Percentiles rank a stretch among this genome's conserved stretches.
phyloP scores from a whole-genome alignment of 2,113 vertebrate species.

The Sapajus apella region DNA sequence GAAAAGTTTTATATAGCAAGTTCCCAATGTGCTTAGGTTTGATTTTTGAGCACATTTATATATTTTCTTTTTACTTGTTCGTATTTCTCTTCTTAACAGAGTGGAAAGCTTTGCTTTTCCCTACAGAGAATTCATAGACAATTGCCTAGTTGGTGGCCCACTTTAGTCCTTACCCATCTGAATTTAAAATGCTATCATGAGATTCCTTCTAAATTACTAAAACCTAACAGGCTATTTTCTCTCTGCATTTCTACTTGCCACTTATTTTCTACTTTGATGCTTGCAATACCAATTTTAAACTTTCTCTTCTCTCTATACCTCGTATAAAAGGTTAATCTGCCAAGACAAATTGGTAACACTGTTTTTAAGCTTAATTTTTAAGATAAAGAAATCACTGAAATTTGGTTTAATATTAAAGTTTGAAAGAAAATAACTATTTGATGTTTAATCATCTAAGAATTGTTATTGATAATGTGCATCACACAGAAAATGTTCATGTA shows the following conservation, averaged over 20 bases:
- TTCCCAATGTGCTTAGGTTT: not conserved
- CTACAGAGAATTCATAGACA: not conserved
- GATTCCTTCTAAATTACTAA: constrained; percentile 40
- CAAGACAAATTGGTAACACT: not conserved
- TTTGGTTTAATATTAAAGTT: constrained; percentile 23
- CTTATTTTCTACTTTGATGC: not conserved
- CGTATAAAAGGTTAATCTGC: not conserved
- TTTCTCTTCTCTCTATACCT: not conserved
- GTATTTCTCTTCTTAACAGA: constrained; percentile 30
- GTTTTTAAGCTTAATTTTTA: not conserved
- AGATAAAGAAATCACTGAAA: not conserved
- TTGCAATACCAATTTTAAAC: not conserved
- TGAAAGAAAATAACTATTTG: not conserved
- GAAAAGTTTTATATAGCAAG: not conserved
- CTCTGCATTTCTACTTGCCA: not conserved
- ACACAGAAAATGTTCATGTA: not conserved
- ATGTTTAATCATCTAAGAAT: not conserved
- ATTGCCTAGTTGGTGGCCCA: not conserved
- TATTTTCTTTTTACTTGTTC: not conserved
- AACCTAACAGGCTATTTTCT: constrained; percentile 31
- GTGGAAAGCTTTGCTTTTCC: not conserved
- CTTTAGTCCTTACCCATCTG: constrained; percentile 14
- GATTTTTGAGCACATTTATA: not conserved
- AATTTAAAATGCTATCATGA: constrained; percentile 56
- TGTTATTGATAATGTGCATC: not conserved